Percentiles rank a stretch among this genome's conserved stretches.
phyloP scores from a whole-genome alignment of 2,888 invertebrate genomes.

The Linyphia triangularis region DNA sequence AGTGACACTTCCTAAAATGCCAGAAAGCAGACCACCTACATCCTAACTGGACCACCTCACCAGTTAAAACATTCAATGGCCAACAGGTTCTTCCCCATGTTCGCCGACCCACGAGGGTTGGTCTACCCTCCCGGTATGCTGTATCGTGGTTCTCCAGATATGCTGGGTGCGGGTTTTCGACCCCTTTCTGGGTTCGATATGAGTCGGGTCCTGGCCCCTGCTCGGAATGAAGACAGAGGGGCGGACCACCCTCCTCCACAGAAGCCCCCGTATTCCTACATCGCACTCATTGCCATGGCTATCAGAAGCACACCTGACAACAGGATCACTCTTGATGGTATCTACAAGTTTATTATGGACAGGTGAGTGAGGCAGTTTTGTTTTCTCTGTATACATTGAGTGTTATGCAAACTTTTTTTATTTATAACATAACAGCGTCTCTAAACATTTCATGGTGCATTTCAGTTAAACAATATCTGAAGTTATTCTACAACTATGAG shows the following conservation, averaged over 20 bases:
- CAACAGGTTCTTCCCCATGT: slow-evolving; percentile 53
- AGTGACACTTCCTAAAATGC: neutral
- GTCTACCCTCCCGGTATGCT: slow-evolving; percentile 48
- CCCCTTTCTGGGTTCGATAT: slow-evolving; percentile 55
- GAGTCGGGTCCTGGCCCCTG: slow-evolving; percentile 55
- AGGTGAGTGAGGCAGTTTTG: slow-evolving; percentile 75
- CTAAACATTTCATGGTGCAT: no score
- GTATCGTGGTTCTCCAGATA: slow-evolving; percentile 29
- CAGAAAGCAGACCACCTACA: neutral
- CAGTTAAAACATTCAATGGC: slow-evolving; percentile 14
- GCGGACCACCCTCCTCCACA: slow-evolving; percentile 70
- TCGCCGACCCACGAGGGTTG: slow-evolving; percentile 54
- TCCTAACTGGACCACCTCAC: neutral
- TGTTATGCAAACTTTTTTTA: no score
- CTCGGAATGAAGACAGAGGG: slow-evolving; percentile 26
- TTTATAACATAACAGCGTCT: no score
- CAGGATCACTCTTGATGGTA: slow-evolving; percentile 81
- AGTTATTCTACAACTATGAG: no score
- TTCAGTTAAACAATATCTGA: no score
- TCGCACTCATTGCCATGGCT: slow-evolving; percentile 81
- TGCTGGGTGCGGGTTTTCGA: slow-evolving; percentile 30
- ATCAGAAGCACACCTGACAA: slow-evolving; percentile 80
- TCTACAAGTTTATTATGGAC: slow-evolving; percentile 81
- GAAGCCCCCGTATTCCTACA: slow-evolving; percentile 79
- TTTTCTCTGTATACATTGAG: neutral